A percentile compares a stretch with the other conserved stretches of the same genome.
phyloP scores from a whole-genome alignment of 92 coral and sea anemone species.

The Heteractis magnifica region DNA sequence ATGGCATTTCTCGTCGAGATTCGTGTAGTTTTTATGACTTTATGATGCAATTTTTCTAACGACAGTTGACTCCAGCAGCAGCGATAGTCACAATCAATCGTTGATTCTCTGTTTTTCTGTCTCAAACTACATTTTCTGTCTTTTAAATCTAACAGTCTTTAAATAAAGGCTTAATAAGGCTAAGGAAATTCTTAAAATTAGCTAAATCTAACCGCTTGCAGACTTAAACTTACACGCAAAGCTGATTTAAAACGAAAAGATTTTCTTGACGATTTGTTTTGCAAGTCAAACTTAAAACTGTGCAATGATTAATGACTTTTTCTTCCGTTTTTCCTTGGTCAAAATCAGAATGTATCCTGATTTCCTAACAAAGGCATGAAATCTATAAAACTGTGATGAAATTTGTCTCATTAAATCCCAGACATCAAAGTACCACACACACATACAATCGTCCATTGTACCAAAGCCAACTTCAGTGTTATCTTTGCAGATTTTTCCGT shows the following conservation, averaged over 20 bases:
- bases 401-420: neutral
- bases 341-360: neutral
- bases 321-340: neutral
- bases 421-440: neutral
- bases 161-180: neutral
- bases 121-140: neutral
- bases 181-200: neutral
- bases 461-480: neutral
- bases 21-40: neutral
- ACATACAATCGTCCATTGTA: neutral
- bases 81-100: neutral
- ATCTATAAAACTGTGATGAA: neutral
- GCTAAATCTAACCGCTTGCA: neutral
- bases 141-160: neutral
- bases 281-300: neutral
- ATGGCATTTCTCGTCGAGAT: neutral
- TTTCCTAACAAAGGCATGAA: neutral
- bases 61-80: neutral
- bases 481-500: neutral
- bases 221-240: neutral
- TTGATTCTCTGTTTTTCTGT: neutral
- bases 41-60: neutral
- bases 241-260: neutral
- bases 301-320: neutral
- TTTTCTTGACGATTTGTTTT: neutral